A percentile compares a stretch with the other conserved stretches of the same genome.
Conservation (phyloP, 1,140 invertebrate species). For the Ephestia elutella region DNA sequence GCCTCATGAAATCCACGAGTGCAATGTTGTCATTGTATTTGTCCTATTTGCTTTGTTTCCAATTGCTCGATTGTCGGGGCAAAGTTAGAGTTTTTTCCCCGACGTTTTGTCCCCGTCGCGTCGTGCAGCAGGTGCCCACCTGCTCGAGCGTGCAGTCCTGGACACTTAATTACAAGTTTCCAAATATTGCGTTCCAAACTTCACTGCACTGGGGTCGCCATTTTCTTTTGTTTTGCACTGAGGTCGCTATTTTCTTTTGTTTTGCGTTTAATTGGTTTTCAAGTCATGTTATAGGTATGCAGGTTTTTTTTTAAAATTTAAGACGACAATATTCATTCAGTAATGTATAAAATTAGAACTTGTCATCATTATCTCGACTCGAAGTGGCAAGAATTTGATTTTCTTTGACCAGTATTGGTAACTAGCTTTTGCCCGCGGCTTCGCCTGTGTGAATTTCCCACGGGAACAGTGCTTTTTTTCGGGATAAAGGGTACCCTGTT, state of each 20-base stretch:
- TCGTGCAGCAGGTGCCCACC: not conserved
- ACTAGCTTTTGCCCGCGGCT: no score
- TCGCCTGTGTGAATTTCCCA: no score
- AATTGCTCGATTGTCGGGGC: not conserved
- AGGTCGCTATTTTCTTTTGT: not conserved
- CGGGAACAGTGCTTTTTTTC: no score
- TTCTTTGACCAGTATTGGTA: no score
- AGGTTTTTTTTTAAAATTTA: no score
- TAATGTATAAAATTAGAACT: no score
- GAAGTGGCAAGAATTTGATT: no score
- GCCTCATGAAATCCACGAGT: not conserved
- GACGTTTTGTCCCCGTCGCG: not conserved
- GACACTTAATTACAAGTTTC: slow-evolving; percentile 4
- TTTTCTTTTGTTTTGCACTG: not conserved
- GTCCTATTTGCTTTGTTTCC: not conserved
- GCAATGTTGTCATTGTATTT: not conserved
- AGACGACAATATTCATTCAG: no score
- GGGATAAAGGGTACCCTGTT: no score
- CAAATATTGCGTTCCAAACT: slow-evolving; percentile 2
- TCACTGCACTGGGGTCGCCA: not conserved
- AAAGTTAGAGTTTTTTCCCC: not conserved
- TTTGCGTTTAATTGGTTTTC: not conserved
- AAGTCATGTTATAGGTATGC: not conserved
- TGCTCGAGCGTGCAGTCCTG: not conserved
- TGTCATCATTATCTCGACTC: no score